phyloP scores from a whole-genome alignment of 2,113 vertebrate genomes.

The Lathamus discolor region DNA sequence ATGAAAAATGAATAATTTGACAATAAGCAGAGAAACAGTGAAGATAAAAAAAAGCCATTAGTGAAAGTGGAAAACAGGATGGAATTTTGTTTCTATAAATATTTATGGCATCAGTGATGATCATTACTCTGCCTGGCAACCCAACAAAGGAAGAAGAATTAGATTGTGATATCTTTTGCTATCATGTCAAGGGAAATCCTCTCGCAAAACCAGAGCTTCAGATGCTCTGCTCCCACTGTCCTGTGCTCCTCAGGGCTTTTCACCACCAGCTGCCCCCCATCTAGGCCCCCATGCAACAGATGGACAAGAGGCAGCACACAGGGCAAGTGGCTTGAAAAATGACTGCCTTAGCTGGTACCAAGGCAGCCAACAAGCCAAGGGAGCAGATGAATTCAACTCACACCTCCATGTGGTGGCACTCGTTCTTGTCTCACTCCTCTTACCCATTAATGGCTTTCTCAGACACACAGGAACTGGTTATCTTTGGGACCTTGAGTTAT shows the following conservation, averaged over 20 bases:
- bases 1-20: not conserved
- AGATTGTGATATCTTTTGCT: not conserved
- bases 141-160: not conserved
- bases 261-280: not conserved
- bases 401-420: not conserved
- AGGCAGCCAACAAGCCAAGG: not conserved
- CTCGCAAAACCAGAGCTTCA: fast-evolving
- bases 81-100: not conserved
- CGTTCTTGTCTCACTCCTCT: not conserved
- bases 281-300: not conserved
- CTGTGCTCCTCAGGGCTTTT: not conserved
- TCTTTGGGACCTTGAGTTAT: not conserved
- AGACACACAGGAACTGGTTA: not conserved
- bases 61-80: not conserved
- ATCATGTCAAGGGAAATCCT: not conserved
- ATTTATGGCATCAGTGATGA: not conserved
- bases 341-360: not conserved
- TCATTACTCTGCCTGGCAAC: not conserved
- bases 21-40: not conserved
- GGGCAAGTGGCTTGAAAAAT: not conserved
- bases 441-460: not conserved
- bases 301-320: fast-evolving
- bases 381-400: not conserved
- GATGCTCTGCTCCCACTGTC: not conserved
- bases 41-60: not conserved